phyloP scores from a whole-genome alignment of 2,797 vertebrate species.

The Dryobates pubescens region DNA sequence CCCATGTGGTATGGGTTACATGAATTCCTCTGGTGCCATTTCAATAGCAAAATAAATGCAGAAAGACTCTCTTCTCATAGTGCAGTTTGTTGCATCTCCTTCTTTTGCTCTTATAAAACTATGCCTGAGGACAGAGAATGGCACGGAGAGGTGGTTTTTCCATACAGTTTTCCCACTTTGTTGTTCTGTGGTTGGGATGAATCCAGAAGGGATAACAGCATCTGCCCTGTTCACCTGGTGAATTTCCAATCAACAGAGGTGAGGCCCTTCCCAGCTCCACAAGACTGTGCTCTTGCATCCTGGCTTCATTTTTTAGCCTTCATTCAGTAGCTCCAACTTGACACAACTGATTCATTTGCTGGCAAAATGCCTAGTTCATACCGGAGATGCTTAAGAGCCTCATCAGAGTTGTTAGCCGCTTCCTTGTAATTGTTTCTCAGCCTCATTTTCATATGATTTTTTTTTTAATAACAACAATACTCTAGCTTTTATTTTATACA shows the following conservation, averaged over 20 bases:
- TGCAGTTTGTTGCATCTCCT: neutral
- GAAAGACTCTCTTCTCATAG: neutral
- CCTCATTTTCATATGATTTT: neutral
- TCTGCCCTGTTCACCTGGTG: neutral
- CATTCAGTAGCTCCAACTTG: neutral
- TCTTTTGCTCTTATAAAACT: neutral
- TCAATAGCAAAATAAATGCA: neutral
- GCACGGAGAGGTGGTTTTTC: neutral
- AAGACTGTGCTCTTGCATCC: neutral
- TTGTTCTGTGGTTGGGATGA: rapidly evolving
- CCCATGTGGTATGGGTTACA: neutral
- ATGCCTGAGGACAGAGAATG: neutral
- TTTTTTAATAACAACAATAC: neutral
- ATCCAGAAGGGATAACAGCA: neutral
- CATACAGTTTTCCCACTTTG: neutral
- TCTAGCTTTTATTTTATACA: neutral
- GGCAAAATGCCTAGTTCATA: neutral
- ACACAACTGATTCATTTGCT: neutral
- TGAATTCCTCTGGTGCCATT: neutral
- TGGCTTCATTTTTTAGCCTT: neutral
- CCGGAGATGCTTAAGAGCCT: neutral
- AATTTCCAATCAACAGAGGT: neutral
- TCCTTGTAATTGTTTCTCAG: neutral
- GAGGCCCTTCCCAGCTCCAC: neutral
- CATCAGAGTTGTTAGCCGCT: neutral